Evolutionary conservation across 2,888 invertebrate genomes (phyloP).

Genomic region (Cosmia trapezina): DNA sequence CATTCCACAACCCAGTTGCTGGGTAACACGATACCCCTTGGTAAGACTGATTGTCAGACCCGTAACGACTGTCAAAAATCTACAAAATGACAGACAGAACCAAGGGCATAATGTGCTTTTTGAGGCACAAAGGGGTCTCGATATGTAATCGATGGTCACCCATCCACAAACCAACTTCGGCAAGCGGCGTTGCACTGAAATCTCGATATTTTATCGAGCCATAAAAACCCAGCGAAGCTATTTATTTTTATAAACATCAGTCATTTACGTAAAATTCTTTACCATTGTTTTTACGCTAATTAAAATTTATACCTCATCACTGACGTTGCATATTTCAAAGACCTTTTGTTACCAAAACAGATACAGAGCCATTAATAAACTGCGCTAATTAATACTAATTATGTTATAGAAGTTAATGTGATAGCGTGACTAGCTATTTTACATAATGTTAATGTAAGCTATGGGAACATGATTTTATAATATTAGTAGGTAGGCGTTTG

Average conservation of each 20-base stretch:
- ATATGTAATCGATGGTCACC: too few relatives aligned
- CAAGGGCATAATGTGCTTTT: too few relatives aligned
- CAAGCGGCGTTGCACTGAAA: too few relatives aligned
- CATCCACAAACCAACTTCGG: too few relatives aligned
- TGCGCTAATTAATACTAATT: constrained; percentile 85
- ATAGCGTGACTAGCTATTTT: constrained; percentile 78
- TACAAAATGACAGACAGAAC: too few relatives aligned
- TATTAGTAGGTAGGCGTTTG: not conserved
- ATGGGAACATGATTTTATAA: constrained; percentile 35
- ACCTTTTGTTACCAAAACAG: constrained; percentile 74
- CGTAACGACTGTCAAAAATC: too few relatives aligned
- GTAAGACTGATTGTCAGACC: too few relatives aligned
- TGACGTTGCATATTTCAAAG: constrained; percentile 70
- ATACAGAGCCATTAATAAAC: constrained; percentile 74
- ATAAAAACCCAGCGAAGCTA: too few relatives aligned
- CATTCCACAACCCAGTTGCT: too few relatives aligned
- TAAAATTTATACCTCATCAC: constrained; percentile 71
- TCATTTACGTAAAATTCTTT: constrained; percentile 11
- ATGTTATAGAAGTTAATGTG: constrained; percentile 78
- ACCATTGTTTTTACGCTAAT: constrained; percentile 63
- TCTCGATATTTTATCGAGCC: too few relatives aligned
- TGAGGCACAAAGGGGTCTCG: too few relatives aligned
- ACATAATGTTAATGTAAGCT: constrained; percentile 35
- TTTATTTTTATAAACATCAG: not conserved
- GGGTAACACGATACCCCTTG: too few relatives aligned